Evolutionary conservation across 2,113 vertebrate genomes (phyloP), one percentile per base, ranked within the genome.

Genomic region (Hiodon alosoides): DNA sequence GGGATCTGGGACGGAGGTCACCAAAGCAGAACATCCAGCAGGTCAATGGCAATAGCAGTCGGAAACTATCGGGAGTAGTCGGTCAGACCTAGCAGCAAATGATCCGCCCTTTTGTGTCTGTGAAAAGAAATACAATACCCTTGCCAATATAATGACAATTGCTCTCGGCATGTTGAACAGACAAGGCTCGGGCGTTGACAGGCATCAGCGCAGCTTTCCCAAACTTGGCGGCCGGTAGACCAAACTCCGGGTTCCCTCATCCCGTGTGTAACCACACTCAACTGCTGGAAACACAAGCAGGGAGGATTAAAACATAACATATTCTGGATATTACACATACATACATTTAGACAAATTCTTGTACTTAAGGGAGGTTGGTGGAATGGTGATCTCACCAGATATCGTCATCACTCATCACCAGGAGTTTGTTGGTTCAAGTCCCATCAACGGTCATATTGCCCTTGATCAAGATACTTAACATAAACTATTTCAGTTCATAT

Each of bases 51-150:
- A 58, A 51, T 70, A 54, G n/a, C 10, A 46, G 52, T 77, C 68
- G 73, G 71, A 50, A 71, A 67, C 47, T 50, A 3, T 2, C 61
- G 61, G 55, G 67, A 69, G 51, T 17, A 55, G 71, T 53, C 60
- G 50, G n/a, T 2, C 69, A n/a, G 13, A 46, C 13, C 31, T 31
- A 31, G 31, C 31, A 31, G 31, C 31, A 31, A 31, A 31, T 31
- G 31, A 31, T 31, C 31, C 31, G 31, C 31, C 31, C 31, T 31
- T 31, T 51, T 7, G 3, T 80, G 69, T 84, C 78, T 81, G 31
- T 52, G 69, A 79, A 73, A 81, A 74, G 70, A 81, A 78, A 82
- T 72, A 79, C 57, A 77, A 60, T 64, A 53, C 73, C 73, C 79
- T 79, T 66, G 69, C 77, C 69, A 78, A 66, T 55, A 48, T 58